Evolutionary conservation across 2,797 vertebrate genomes (phyloP), one percentile per base, ranked within the genome.

Genomic region (Salarias fasciatus): DNA sequence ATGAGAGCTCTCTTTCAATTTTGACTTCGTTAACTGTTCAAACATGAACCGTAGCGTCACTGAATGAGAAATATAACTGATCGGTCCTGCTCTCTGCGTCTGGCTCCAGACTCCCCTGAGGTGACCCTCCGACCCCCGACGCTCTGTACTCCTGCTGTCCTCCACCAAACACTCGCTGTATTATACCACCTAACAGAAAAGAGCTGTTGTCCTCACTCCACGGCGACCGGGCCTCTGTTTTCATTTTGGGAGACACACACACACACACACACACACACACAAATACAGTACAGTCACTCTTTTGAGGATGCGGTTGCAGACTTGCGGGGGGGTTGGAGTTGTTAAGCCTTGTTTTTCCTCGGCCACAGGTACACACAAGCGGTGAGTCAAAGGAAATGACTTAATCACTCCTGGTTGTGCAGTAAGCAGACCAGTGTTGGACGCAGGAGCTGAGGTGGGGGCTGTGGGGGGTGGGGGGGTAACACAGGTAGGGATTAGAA

Each of bases 111-210:
- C 48, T 30, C 11, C 11, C 0, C 42, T 40, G 58, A 63, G 14
- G 41, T 58, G 44, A 36, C 29, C 42, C 42, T 24, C 11, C 7
- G 5, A 36, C 42, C 53, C 24, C 9, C 9, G 5, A 29, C 50
- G 6, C 58, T 77, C 49, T 77, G 56, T 72, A 72, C 0, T 53
- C 54, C 50, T 72, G 72, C 72, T 75, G 66, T 79, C 18, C 15
- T 24, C 11, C 31, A 59, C 49, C 54, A 58, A 68, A 80, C 89
- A 89, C 84, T 87, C 14, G 58, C 71, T 61, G 75, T 69, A 46
- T 89, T 91, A 82, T 90, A 48, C 40, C 15, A 37, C 0, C 28
- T 53, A 11, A 65, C 57, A 90, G 84, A 89, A 91, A 74, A 75
- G 83, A 72, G 55, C 62, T 76, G 76, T 83, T 89, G 82, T 91